Base-by-base conservation (phyloP, 2,113 vertebrate species). In the Silurus meridionalis region DNA sequence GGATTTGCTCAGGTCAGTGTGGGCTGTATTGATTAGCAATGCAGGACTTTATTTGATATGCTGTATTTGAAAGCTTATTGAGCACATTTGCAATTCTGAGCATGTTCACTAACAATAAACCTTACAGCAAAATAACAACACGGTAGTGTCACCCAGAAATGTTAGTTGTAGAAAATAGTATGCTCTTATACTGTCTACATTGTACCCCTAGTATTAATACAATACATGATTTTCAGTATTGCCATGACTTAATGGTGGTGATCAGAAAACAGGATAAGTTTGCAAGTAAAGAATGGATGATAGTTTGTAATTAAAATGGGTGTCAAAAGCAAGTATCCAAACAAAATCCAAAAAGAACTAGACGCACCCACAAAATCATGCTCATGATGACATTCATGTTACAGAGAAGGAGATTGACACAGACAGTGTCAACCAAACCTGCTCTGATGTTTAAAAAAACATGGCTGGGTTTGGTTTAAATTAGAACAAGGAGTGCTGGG, bases 21-120 rank as follows among this genome's bases (percentile, higher is more conserved):
- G 86, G 91, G 84, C 86, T 92, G 91, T 85, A 93, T 78, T 92
- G 90, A 93, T 92, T 90, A 89, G 90, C 84, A 86, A 87, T 89
- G 87, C 58, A 85, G 89, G 87, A 88, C 87, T 88, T 77, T 90
- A 91, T 86, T 82, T 88, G 88, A 50, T 87, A 78, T 90, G 84
- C 72, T 83, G 80, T 89, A 89, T 80, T 14, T 52, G 67, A 90
- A 87, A 89, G 93, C 92, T 92, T 91, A 93, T 92, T 91, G 92
- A 92, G 87, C 89, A 88, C 84, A 86, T 91, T 91, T 25, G 23
- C 74, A 6, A 63, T 58, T 63, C 25, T 82, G 85, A 77, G 6
- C 53, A 52, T 52, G 55, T 63, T 75, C 37, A 11, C 46, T 28
- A 50, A 57, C 2, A 78, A 75, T 21, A 74, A 61, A 46, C 83